Base-by-base conservation (phyloP, 2,888 invertebrate species). In the Strigamia crassipes region DNA sequence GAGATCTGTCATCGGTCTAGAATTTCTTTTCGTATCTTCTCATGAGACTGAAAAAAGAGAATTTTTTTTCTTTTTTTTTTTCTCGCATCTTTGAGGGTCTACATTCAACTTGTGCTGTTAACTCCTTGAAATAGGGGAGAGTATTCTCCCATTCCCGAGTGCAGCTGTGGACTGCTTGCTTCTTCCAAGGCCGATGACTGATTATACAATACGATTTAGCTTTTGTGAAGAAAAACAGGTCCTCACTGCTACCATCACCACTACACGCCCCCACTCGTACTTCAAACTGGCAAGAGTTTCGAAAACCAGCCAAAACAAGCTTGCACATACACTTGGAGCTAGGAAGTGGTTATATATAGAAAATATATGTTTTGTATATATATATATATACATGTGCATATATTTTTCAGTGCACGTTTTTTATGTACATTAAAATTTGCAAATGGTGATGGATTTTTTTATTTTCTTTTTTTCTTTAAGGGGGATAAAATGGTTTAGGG, bases 121-220 rank as follows among this genome's bases (percentile, higher is more conserved):
- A 66, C 73, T 73, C 15, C 13, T 73, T 73, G 73, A 73, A 73
- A 73, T 23, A 38, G 31, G 73, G 73, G 73, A 73, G 31, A 18
- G 56, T 6, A 18, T 56, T n/a, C 56, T 15, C n/a, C 73, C 27
- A 38, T 38, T 31, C n/a, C 27, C 73, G 27, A 66, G 23, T 27
- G 66, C 66, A 66, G 66, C 66, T 73, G 73, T 73, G 31, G 73
- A 27, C 31, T 73, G 27, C 15, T 73, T 61, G n/a, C 61, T 73
- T 27, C 31, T 56, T 18, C 56, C 4, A 8, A 18, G 56, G n/a
- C 73, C 13, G 31, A 73, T 73, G 73, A 73, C 73, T 73, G 73
- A 73, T 73, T 73, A 73, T 73, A 73, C 73, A 73, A 73, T 73
- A 31, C 73, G 73, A 73, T 73, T 73, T 56, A 56, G 56, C 0